phyloP scores from a whole-genome alignment of 2,888 invertebrate species.

The Microctonus hyperodae region DNA sequence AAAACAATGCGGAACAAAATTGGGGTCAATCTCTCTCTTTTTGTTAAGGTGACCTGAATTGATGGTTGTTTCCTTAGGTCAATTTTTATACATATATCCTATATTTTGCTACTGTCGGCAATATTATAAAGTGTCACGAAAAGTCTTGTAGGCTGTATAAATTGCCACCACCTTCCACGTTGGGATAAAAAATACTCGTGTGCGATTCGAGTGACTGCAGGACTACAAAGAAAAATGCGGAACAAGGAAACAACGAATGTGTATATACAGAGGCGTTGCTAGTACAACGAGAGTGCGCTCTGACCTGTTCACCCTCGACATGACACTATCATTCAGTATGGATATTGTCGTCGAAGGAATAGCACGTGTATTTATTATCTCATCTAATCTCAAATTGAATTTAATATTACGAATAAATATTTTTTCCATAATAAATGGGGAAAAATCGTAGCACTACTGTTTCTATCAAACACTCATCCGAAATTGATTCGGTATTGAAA shows the following conservation, averaged over 20 bases:
- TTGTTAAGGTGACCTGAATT: not conserved
- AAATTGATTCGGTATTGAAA: too few relatives aligned
- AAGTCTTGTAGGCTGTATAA: not conserved
- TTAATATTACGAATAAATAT: too few relatives aligned
- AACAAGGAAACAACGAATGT: not conserved
- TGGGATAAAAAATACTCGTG: constrained; percentile 30
- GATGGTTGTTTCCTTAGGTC: not conserved
- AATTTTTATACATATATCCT: not conserved
- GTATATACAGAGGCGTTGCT: constrained; percentile 30
- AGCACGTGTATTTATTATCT: not conserved
- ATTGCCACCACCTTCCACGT: not conserved
- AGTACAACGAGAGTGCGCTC: constrained; percentile 42
- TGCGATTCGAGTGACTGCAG: not conserved
- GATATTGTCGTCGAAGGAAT: not conserved
- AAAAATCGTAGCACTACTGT: constrained; percentile 39
- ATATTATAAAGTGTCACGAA: not conserved
- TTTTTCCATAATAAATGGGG: too few relatives aligned
- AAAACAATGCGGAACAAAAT: too few relatives aligned
- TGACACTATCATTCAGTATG: not conserved
- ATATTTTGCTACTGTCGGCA: not conserved
- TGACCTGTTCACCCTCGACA: constrained; percentile 35
- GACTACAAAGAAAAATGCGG: not conserved
- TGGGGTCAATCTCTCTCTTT: too few relatives aligned
- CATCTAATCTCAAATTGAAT: not conserved
- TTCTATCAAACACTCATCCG: too few relatives aligned